Evolutionary conservation across 2,888 invertebrate species (phyloP).

Genomic region (Melieria omissa): DNA sequence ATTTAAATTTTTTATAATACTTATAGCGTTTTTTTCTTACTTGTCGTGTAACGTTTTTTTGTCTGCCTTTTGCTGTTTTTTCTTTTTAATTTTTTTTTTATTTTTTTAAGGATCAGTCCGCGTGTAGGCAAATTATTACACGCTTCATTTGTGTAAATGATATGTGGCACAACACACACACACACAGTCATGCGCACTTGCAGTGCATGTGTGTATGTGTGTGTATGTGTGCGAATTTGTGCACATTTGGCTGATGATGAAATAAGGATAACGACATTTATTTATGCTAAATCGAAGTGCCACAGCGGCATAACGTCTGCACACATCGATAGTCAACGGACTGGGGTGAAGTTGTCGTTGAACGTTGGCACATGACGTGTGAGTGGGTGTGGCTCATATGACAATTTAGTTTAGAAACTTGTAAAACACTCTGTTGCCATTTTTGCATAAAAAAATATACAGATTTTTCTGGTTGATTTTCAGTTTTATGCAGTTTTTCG

Average conservation of each 20-base stretch:
- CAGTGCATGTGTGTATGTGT: conserved; percentile 47
- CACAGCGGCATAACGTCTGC: conserved; percentile 30
- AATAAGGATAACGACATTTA: conserved; percentile 38
- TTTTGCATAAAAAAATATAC: conserved; percentile 59
- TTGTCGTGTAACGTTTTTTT: neutral
- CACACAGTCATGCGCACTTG: conserved; percentile 21
- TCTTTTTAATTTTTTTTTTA: neutral
- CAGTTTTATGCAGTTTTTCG: neutral
- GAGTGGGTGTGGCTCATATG: conserved; percentile 6
- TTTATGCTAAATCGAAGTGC: conserved; percentile 36
- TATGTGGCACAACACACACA: conserved; percentile 44
- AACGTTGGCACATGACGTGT: neutral
- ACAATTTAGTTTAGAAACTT: conserved; percentile 34
- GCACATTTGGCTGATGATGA: conserved; percentile 36
- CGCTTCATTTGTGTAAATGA: conserved; percentile 52
- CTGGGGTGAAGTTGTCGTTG: neutral
- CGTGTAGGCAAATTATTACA: conserved; percentile 31
- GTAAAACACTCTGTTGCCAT: conserved; percentile 37
- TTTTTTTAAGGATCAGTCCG: neutral
- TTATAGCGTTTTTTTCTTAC: neutral
- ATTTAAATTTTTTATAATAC: conserved; percentile 27
- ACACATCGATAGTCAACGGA: conserved; percentile 2
- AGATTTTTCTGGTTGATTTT: conserved; percentile 18
- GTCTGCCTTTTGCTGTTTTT: neutral
- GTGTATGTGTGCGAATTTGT: conserved; percentile 53